phyloP scores from a whole-genome alignment of 2,888 invertebrate genomes.

The Phorcus lineatus region DNA sequence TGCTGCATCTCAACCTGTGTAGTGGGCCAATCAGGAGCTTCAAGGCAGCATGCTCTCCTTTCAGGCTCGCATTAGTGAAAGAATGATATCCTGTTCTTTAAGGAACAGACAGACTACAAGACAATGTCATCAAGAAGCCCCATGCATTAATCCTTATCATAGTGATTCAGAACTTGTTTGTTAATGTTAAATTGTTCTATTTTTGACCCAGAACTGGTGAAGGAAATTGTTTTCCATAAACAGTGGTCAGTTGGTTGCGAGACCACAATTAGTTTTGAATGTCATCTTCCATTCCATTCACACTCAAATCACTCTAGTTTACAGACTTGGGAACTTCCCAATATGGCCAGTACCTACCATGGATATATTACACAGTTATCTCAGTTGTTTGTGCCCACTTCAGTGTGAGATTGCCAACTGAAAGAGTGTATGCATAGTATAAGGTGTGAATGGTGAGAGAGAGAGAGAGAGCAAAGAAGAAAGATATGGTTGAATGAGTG shows the following conservation, averaged over 20 bases:
- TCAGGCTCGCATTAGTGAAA: too few relatives aligned
- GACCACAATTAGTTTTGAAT: neutral
- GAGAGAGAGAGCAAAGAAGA: neutral
- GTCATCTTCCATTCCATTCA: conserved; percentile 22
- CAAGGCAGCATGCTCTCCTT: neutral
- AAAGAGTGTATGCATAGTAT: neutral
- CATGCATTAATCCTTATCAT: too few relatives aligned
- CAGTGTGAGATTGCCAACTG: neutral
- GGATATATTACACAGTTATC: neutral
- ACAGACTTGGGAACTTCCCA: conserved; percentile 6
- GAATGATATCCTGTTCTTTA: too few relatives aligned
- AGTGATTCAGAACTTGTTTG: too few relatives aligned
- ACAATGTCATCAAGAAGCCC: too few relatives aligned
- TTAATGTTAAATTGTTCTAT: too few relatives aligned
- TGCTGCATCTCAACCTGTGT: too few relatives aligned
- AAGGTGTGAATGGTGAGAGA: neutral
- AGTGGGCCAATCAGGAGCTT: too few relatives aligned
- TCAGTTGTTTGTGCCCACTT: conserved; percentile 9
- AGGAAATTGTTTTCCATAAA: neutral
- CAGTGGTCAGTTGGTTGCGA: neutral
- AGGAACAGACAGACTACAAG: too few relatives aligned
- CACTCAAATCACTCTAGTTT: conserved; percentile 6
- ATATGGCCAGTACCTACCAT: conserved; percentile 18
- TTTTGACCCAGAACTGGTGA: neutral
- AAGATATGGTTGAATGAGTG: neutral